Percentiles rank a stretch among this genome's conserved stretches.
Conservation (phyloP, 1,140 invertebrate species). For the Drosophila malerkotliana region DNA sequence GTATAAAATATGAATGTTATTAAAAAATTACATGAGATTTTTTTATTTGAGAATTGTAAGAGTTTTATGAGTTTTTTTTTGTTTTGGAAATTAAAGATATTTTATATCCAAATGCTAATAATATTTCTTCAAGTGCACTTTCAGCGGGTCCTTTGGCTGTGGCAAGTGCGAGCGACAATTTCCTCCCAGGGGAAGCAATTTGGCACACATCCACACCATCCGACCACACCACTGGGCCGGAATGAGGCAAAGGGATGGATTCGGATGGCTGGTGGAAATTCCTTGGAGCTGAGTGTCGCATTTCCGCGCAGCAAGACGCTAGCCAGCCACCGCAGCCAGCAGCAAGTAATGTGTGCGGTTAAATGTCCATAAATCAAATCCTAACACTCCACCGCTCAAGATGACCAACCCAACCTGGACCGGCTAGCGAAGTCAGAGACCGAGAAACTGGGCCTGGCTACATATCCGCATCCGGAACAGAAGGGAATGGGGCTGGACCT, state of each 20-base stretch:
- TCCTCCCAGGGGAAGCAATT: conserved; percentile 82
- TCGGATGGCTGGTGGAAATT: conserved; percentile 38
- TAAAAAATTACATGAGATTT: background rate
- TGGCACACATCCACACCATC: conserved; percentile 63
- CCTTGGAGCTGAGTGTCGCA: conserved; percentile 44
- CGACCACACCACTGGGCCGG: conserved; percentile 24
- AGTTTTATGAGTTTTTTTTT: background rate
- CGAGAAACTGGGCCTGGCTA: conserved; percentile 14
- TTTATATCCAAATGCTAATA: conserved; percentile 7
- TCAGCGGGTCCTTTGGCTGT: conserved; percentile 18
- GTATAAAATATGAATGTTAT: background rate
- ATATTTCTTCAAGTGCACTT: conserved; percentile 39
- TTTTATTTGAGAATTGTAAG: no score
- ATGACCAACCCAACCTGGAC: conserved; percentile 64
- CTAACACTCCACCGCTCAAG: conserved; percentile 54
- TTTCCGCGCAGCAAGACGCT: conserved; percentile 62
- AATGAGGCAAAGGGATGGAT: conserved; percentile 25
- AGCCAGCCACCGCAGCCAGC: conserved; percentile 53
- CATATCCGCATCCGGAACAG: conserved; percentile 1
- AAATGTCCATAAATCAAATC: conserved; percentile 83
- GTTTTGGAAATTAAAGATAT: background rate
- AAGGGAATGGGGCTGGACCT: conserved; percentile 24
- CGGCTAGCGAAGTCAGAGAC: conserved; percentile 20
- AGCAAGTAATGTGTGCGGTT: conserved; percentile 79
- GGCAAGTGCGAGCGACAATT: conserved; percentile 59